Evolutionary conservation across 2,888 invertebrate genomes (phyloP).

Genomic region (Salpingus planirostris): DNA sequence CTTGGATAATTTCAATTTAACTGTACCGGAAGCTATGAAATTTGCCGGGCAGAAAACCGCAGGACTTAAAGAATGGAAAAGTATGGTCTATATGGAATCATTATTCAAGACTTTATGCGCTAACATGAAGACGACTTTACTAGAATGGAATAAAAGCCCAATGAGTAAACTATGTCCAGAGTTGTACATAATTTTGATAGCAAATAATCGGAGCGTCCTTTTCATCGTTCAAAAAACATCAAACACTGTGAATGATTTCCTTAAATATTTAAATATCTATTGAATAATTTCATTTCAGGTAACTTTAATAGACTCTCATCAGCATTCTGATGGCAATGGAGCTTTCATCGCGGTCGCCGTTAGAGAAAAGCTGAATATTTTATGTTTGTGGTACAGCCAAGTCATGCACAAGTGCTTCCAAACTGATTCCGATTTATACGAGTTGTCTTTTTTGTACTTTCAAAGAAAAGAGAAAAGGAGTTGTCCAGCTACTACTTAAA

Average conservation of each 20-base stretch:
- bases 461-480: too few species aligned
- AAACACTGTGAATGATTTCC: neutral
- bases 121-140: slow-evolving; percentile 40
- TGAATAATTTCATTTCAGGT: slow-evolving; percentile 36
- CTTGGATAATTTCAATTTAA: slow-evolving; percentile 43
- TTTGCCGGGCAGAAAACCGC: slow-evolving; percentile 35
- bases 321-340: slow-evolving; percentile 39
- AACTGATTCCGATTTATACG: slow-evolving; percentile 41
- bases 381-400: slow-evolving; percentile 43
- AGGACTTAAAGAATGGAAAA: slow-evolving; percentile 41
- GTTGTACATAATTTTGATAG: slow-evolving; percentile 45
- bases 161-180: too few species aligned
- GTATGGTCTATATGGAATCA: slow-evolving; percentile 41
- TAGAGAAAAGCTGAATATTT: slow-evolving; percentile 33
- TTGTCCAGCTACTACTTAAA: too few species aligned
- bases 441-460: slow-evolving; percentile 45
- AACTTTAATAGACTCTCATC: slow-evolving; percentile 46
- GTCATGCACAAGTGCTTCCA: slow-evolving; percentile 39
- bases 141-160: slow-evolving; percentile 39
- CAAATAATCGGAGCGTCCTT: slow-evolving; percentile 45
- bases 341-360: slow-evolving; percentile 44
- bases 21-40: slow-evolving; percentile 46
- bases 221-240: slow-evolving; percentile 45
- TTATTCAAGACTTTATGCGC: slow-evolving; percentile 37
- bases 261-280: too few species aligned